Evolutionary conservation across 2,113 vertebrate species (phyloP), one percentile per base, ranked within the genome.

Genomic region (Cygnus atratus): DNA sequence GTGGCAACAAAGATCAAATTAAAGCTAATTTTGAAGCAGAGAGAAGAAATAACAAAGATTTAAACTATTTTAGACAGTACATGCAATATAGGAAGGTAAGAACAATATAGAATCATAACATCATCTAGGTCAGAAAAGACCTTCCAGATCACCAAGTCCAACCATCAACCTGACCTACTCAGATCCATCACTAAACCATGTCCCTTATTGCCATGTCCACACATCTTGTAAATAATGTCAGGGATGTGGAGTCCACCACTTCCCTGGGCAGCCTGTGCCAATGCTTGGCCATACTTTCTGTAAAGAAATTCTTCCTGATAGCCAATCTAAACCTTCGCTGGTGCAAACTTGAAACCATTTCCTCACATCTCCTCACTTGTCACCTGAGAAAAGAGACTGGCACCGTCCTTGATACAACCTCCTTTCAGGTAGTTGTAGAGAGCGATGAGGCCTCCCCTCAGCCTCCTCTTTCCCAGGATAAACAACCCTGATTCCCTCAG

Each of bases 21-120:
- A 52, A 84, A 95, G 43, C 31, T 41, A 35, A 85, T 84, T 86
- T 74, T 95, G 44, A 87, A 93, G 70, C 24, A 2, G 16, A 57
- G 31, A 82, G 78, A 96, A 90, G 68, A 95, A 90, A 84, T 25
- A 83, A 68, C 43, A 94, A 92, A 73, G 48, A 87, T 87, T 95
- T 92, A 61, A 95, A 84, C 9, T 11, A 93, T 76, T 97, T 94
- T 83, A 94, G 71, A 90, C 12, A 68, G 6, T 61, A 66, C 41
- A 84, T 86, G 66, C 48, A 90, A 92, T 74, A 70, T 5, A 97
- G 81, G 96, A 93, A 97, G 93, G 54, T 89, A 96, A 97, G 84
- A 96, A 95, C 3, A 22, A 67, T 85, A 96, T 72, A 95, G 67
- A 97, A 95, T 65, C 39, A 41, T 29, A 41, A 18, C 41, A 65